Evolutionary conservation across 2,797 vertebrate species (phyloP), one percentile per base, ranked within the genome.

Genomic region (Hypotaenidia okinawae): DNA sequence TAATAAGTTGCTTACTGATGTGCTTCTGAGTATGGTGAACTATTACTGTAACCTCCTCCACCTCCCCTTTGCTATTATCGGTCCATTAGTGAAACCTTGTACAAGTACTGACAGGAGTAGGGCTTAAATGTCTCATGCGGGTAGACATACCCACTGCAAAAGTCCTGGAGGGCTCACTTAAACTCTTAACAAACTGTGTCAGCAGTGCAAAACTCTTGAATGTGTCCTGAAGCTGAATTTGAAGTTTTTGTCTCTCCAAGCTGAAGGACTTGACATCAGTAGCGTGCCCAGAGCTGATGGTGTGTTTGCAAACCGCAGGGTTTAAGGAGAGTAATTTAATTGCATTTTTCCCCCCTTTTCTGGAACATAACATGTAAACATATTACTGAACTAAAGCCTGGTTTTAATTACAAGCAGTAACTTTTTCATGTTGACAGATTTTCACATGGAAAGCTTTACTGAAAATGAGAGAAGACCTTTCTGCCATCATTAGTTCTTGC

Each of bases 1-100:
- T 97, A 97, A 98, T 98, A 98, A 98, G 98, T 99, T 72, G 96
- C 97, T 95, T 37, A 70, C 94, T 98, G 98, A 98, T 97, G 90
- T 62, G 94, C 95, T 95, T 89, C 96, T 94, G 94, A 98, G 97
- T 96, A 96, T 89, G 96, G 88, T 97, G 93, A 97, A 97, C 98
- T 97, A 93, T 97, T 97, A 89, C 80, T 94, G 96, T 95, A 96
- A 97, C 97, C 96, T 98, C 97, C 95, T 94, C 82, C 90, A 57
- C 97, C 98, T 97, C 96, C 97, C 97, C 95, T 94, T 95, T 96
- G 97, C 97, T 98, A 98, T 98, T 98, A 98, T 94, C 97, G 94
- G 94, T 98, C 98, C 98, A 98, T 99, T 99, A 99, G 98, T 90
- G 91, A 96, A 97, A 97, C 94, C 94, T 96, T n/a, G 96, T 94